These are phyloP conservation scores for Acanthosepion pharaonis DNA, from an alignment of 2,888 invertebrate species.

Conservation along the genomic window DNA sequence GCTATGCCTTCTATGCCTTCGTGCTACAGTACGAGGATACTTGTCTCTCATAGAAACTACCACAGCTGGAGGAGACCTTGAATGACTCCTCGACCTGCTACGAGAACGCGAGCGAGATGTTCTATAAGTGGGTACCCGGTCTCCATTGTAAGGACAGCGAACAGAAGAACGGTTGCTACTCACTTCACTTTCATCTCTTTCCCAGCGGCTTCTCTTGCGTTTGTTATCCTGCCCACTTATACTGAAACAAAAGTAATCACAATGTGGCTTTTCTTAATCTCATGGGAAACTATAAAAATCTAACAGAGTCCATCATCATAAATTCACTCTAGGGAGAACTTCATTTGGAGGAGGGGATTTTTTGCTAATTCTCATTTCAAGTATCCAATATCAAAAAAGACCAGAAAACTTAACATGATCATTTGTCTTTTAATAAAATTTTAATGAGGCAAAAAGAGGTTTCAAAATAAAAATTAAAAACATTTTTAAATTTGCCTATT, in stretches of 20 bases:
- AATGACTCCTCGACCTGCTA: conserved; percentile 70
- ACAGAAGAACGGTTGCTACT: conserved; percentile 46
- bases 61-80: conserved; percentile 60
- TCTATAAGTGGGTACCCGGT: conserved; percentile 60
- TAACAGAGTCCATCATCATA: not conserved
- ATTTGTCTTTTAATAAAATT: too few species aligned
- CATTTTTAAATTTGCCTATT: too few species aligned
- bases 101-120: conserved; percentile 64
- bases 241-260: conserved; percentile 24
- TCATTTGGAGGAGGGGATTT: too few species aligned
- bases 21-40: conserved; percentile 22
- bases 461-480: too few species aligned
- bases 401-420: too few species aligned
- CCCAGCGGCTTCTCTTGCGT: conserved; percentile 50
- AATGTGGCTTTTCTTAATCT: not conserved
- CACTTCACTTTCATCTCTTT: conserved; percentile 50
- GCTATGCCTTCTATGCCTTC: conserved; percentile 49
- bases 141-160: conserved; percentile 53
- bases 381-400: too few species aligned
- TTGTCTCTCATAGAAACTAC: conserved; percentile 42
- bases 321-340: not conserved
- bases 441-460: too few species aligned
- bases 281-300: not conserved
- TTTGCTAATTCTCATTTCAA: too few species aligned
- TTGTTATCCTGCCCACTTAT: conserved; percentile 34